A percentile compares a stretch with the other conserved stretches of the same genome.
These are phyloP conservation scores for Phrixothrix hirtus DNA, from an alignment of 2,888 invertebrate genomes.

Conservation along the genomic window DNA sequence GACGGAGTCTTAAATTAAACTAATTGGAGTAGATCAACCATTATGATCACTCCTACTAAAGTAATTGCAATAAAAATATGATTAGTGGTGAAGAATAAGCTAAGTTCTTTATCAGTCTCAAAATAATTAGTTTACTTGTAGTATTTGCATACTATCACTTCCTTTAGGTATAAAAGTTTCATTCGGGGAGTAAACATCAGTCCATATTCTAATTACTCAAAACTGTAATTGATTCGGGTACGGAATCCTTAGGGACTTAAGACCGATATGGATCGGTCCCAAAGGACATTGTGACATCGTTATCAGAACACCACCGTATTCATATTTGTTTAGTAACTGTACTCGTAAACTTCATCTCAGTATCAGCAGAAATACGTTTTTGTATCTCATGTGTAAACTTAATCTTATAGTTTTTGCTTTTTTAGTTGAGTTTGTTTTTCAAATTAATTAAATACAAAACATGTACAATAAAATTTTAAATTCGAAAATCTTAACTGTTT, in stretches of 20 bases:
- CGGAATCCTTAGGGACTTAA: conserved; percentile 37
- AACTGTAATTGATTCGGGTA: conserved; percentile 43
- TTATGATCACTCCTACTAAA: background rate
- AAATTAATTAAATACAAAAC: too few relatives aligned
- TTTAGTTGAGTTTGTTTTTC: too few relatives aligned
- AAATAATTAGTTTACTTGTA: too few relatives aligned
- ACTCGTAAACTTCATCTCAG: conserved; percentile 4
- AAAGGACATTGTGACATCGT: conserved; percentile 40
- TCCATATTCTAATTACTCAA: conserved; percentile 43
- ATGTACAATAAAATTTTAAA: too few relatives aligned
- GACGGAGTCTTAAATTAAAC: too few relatives aligned
- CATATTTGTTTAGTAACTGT: conserved; percentile 37
- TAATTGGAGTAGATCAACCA: too few relatives aligned
- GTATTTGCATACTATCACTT: conserved; percentile 1
- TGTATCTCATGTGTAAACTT: background rate
- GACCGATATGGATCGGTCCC: conserved; percentile 42
- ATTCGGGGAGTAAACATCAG: conserved; percentile 21
- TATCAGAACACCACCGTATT: conserved; percentile 36
- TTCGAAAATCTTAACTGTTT: too few relatives aligned
- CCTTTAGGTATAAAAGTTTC: conserved; percentile 5
- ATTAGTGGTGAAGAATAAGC: too few relatives aligned
- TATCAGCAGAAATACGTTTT: background rate
- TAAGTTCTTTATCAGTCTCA: too few relatives aligned
- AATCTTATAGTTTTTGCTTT: background rate
- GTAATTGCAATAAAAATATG: too few relatives aligned